These are phyloP conservation scores for Elymnias hypermnestra DNA, from an alignment of 1,140 invertebrate genomes.

Conservation along the genomic window DNA sequence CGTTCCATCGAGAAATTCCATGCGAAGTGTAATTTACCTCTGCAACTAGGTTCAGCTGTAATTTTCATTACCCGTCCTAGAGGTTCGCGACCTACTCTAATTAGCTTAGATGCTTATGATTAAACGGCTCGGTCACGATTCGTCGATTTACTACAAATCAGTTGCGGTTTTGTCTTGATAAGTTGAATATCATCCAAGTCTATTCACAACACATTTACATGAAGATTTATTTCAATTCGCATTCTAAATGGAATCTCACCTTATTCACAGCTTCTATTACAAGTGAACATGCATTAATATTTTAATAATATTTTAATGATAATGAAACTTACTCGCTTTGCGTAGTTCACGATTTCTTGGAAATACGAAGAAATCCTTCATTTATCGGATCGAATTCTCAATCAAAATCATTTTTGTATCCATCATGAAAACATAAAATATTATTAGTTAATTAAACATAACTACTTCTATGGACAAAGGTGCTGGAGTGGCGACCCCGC, in stretches of 20 bases:
- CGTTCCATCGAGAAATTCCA: conserved; percentile 14
- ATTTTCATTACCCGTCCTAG: conserved; percentile 66
- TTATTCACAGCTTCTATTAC: no score
- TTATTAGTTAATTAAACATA: no score
- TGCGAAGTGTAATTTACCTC: conserved; percentile 59
- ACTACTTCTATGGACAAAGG: no score
- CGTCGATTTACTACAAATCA: conserved; percentile 65
- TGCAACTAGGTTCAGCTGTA: conserved; percentile 60
- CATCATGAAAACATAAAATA: no score
- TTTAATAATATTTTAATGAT: no score
- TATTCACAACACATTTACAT: conserved; percentile 23
- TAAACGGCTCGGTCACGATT: conserved; percentile 68
- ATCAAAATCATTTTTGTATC: no score
- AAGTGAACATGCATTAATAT: no score
- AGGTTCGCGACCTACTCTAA: conserved; percentile 66
- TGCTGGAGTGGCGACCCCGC: no score
- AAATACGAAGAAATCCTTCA: no score
- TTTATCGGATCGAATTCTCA: no score
- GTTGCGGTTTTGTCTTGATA: conserved; percentile 56
- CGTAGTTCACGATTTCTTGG: no score
- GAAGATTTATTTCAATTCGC: conserved; percentile 1
- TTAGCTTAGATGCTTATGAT: conserved; percentile 70
- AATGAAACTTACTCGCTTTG: no score
- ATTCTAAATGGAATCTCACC: background rate
- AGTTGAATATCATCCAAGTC: conserved; percentile 51